Evolutionary conservation across 2,113 vertebrate genomes (phyloP), one percentile per base, ranked within the genome.

Genomic region (Brachionichthys hirsutus): DNA sequence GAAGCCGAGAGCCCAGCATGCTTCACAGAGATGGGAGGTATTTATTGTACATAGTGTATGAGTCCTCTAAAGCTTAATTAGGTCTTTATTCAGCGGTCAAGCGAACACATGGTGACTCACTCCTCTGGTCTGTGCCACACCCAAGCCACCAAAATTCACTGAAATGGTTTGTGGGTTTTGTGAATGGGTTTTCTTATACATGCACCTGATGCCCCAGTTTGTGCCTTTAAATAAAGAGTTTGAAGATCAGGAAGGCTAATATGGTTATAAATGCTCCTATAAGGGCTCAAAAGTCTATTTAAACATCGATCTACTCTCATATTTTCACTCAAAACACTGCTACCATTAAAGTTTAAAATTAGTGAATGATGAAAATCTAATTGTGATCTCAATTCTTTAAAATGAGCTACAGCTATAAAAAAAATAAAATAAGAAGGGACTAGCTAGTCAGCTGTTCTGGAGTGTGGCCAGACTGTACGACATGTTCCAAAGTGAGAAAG

Each of bases 61-160:
- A 62, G 34, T 60, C 50, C 40, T 53, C 30, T 38, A 41, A 70
- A 76, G 67, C 22, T 53, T 65, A 2, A 14, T 75, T 50, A 59
- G 45, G 30, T 59, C 60, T 80, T 82, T 59, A 76, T 73, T 72
- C 24, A 34, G 52, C 24, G 68, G 73, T 75, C 73, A 71, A 65
- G 67, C 17, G 51, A 72, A 62, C 55, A 68, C 63, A 24, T 30
- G 46, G 74, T 83, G 82, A 87, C 63, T 82, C 74, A 77, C 13
- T 62, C 20, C 30, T 46, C 54, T 52, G 34, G 62, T 51, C 16
- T 24, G 22, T 0, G 44, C 69, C 83, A 74, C 81, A 82, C 83
- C 78, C 85, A 66, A 20, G 48, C 34, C 53, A 67, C 63, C 76
- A 45, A 48, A 74, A 72, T 76, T 64, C 68, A 75, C 49, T 70